Conservation (phyloP, 2,113 vertebrate genomes). For the Pelvicachromis taeniatus region DNA sequence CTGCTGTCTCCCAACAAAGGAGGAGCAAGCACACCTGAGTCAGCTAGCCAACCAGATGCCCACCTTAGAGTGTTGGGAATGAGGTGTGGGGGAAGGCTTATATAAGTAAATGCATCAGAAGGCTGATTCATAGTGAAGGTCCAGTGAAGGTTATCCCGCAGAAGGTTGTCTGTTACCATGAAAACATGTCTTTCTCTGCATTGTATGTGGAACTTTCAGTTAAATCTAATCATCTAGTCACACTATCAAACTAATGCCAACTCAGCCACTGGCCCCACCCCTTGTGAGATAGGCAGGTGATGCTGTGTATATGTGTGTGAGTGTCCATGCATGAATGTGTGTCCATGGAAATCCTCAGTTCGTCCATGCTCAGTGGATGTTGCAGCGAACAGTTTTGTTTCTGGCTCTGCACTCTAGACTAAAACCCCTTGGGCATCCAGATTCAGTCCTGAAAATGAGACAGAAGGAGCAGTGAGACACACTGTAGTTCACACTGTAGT, state of each 20-base stretch:
- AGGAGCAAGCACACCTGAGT: neutral
- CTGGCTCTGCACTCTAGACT: neutral
- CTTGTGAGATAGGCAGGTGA: neutral
- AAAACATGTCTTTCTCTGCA: neutral
- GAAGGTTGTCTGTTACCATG: neutral
- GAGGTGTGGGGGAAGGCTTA: neutral
- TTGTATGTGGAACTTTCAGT: neutral
- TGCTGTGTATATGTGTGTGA: neutral
- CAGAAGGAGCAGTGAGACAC: neutral
- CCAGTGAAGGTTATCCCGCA: neutral
- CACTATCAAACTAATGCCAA: neutral
- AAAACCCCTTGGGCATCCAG: neutral
- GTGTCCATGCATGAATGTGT: neutral
- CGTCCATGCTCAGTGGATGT: neutral
- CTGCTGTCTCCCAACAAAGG: neutral
- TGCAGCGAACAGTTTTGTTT: neutral
- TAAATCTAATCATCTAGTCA: neutral
- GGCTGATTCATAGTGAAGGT: neutral
- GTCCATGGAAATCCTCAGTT: neutral
- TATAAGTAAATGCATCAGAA: neutral
- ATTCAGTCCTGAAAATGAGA: conserved; percentile 51
- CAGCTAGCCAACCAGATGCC: neutral
- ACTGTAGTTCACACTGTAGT: neutral
- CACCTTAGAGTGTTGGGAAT: neutral
- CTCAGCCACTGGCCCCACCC: neutral